Base-by-base conservation (phyloP, 2,888 invertebrate genomes). In the Apodemia duryi region DNA sequence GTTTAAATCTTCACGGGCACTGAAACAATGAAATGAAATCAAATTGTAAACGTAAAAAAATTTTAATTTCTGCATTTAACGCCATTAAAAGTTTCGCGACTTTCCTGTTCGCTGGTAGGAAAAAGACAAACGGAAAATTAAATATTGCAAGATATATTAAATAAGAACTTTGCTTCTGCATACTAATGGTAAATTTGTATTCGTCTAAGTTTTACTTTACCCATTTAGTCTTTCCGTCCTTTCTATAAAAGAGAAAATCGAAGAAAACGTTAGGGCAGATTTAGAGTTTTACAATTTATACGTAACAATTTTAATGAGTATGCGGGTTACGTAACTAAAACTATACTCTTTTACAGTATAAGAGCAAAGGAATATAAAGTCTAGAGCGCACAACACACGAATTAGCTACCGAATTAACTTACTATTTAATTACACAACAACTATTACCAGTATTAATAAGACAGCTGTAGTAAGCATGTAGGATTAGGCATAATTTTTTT, bases 151-250 rank as follows among this genome's bases (percentile, higher is more conserved):
- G 86, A 84, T 86, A 84, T 86, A 90, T 90, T 86, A 80, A 90
- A 90, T 90, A 86, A 86, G 88, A 89, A 90, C 88, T 89, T 90
- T 86, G 80, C 81, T 86, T 86, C 88, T 90, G 90, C 88, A 90
- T 90, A 90, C 86, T 90, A 90, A 90, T 89, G 86, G 77, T 84
- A 77, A 88, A 87, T 89, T 89, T 88, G 84, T 89, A 89, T 88
- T 89, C 88, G 84, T 80, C 83, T 79, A 85, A 88, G 88, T 46
- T 46, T 46, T 13, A 46, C 46, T 46, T 46, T 21, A 21, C 11
- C 13, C 46, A 46, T 46, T 46, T 13, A 46, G 13, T 13, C 13
- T 11, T 43, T 43, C 43, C 43, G 43, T 43, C 43, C 10, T 46
- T 46, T 46, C 13, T 46, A 46, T 46, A 46, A 13, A 46, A 46